Percentiles rank a stretch among this genome's conserved stretches.
phyloP scores from a whole-genome alignment of 2,888 invertebrate species.

The Lasioglossum oenotherae region DNA sequence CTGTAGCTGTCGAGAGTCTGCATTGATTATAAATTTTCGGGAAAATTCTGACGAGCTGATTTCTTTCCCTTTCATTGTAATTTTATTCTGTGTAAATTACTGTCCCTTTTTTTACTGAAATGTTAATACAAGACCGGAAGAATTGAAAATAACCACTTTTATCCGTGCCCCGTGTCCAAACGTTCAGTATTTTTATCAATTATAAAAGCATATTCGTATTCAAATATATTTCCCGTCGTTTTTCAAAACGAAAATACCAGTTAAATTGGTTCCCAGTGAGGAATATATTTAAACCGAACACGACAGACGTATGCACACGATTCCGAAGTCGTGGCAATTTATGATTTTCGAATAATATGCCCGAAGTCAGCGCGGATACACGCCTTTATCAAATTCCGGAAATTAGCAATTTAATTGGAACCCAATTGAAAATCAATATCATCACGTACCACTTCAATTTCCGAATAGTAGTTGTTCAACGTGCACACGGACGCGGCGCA shows the following conservation, averaged over 20 bases:
- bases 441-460: constrained; percentile 10
- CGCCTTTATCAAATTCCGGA: constrained; percentile 15
- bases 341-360: constrained; percentile 2
- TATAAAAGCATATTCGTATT: background rate
- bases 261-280: background rate
- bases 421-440: constrained; percentile 18
- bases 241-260: background rate
- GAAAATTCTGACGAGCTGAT: background rate
- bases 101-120: background rate
- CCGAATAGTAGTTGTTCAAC: constrained; percentile 11
- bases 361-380: background rate
- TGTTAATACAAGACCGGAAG: too few species aligned
- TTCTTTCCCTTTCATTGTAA: background rate
- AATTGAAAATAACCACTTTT: too few species aligned
- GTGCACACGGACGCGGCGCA: background rate
- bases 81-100: background rate
- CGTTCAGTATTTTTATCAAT: background rate
- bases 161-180: background rate
- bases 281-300: background rate
- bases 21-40: background rate
- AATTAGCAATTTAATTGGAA: constrained; percentile 10
- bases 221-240: background rate
- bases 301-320: background rate
- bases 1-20: background rate
- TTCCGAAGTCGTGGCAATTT: background rate